Conservation (phyloP, 2,797 vertebrate species). For the Margarornis squamiger region DNA sequence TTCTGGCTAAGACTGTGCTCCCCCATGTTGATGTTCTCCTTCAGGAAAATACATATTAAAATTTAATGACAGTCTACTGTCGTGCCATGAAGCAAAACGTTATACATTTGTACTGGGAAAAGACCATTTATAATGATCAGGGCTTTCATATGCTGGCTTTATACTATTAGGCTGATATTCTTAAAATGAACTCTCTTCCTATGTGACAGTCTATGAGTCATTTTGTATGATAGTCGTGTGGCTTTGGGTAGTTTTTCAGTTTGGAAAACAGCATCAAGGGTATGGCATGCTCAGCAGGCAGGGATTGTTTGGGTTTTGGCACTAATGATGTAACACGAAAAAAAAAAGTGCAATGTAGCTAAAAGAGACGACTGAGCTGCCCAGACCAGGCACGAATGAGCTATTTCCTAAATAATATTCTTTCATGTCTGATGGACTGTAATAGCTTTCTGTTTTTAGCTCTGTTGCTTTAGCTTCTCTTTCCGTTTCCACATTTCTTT, state of each 20-base stretch:
- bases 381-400: not conserved
- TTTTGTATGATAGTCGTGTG: not conserved
- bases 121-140: not conserved
- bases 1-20: not conserved
- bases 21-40: not conserved
- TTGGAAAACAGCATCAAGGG: not conserved
- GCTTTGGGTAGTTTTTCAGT: not conserved
- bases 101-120: not conserved
- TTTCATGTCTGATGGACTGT: not conserved
- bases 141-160: not conserved
- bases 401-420: slow-evolving; percentile 50
- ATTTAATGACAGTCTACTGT: not conserved
- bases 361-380: not conserved
- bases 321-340: not conserved
- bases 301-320: not conserved
- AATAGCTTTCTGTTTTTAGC: not conserved
- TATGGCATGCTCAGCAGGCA: not conserved
- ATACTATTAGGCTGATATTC: not conserved
- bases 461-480: slow-evolving; percentile 35
- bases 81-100: not conserved
- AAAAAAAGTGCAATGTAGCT: not conserved
- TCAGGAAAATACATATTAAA: not conserved
- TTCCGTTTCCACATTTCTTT: slow-evolving; percentile 38
- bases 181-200: not conserved
- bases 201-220: not conserved